Evolutionary conservation across 2,113 vertebrate genomes (phyloP), one percentile per base, ranked within the genome.

Genomic region (Otus sunia): DNA sequence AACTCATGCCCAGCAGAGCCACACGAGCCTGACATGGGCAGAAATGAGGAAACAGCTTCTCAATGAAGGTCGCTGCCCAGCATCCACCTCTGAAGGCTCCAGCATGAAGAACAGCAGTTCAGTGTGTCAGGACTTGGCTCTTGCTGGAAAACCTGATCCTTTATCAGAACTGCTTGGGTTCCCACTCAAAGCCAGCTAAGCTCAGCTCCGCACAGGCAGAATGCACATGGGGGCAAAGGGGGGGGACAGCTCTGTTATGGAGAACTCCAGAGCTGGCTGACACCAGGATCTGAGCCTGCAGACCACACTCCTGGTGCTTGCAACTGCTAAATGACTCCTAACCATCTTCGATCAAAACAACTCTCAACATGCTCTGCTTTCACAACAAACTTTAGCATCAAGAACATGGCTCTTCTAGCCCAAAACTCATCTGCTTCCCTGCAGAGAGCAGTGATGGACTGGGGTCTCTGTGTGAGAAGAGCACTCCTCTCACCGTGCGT

Each of bases 371-470:
- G 32, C 56, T 75, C 66, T 64, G 63, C 55, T 64, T 68, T 27
- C 68, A 41, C 9, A 17, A 8, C 25, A 60, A 30, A 30, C n/a
- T 50, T 41, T 2, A 32, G 34, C 47, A 62, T 41, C 52, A 45
- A 11, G 11, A 86, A 62, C 26, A 13, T 2, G 23, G 20, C 23
- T 62, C 22, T 87, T 49, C 71, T 23, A 43, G 17, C 39, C 41
- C 59, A 1, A 68, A 74, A 26, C 60, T 43, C 52, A 21, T 21
- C 49, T 7, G 6, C 41, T 56, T 30, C 71, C 36, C n/a, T n/a
- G 18, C 30, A 39, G 30, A 30, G 18, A 49, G 22, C 0, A 1
- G 2, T 22, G 56, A 45, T 5, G 3, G 81, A 9, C 19, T 0
- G 8, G 13, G 22, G 11, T 25, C 41, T 84, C 52, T 34, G 45